A percentile compares a stretch with the other conserved stretches of the same genome.
These are phyloP conservation scores for Drosophila melanosoma DNA, from an alignment of 2,888 invertebrate genomes.

Conservation along the genomic window DNA sequence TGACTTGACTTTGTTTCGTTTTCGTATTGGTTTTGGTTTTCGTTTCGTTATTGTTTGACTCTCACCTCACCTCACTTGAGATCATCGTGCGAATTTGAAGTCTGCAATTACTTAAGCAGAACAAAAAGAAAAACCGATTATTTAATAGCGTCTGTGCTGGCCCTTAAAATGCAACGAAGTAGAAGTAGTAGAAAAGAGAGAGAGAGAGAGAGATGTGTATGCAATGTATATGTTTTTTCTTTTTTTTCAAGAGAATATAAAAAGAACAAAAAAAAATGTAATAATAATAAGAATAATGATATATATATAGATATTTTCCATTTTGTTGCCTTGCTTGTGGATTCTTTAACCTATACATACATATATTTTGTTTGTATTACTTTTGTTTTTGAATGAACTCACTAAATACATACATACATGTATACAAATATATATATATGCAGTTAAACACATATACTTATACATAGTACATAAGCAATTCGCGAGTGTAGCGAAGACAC, in stretches of 20 bases:
- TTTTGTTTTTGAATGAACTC: conserved; percentile 48
- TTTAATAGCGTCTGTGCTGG: conserved; percentile 83
- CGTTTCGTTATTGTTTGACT: conserved; percentile 72
- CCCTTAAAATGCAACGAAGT: conserved; percentile 76
- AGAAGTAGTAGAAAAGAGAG: conserved; percentile 60
- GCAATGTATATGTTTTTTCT: conserved; percentile 54
- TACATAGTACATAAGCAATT: conserved; percentile 20
- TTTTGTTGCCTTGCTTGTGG: conserved; percentile 50
- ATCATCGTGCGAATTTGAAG: conserved; percentile 83
- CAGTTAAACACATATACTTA: conserved; percentile 47
- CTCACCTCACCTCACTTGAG: conserved; percentile 83
- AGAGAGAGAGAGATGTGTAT: conserved; percentile 67
- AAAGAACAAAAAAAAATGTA: conserved; percentile 22
- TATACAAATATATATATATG: conserved; percentile 48
- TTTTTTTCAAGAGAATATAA: conserved; percentile 39
- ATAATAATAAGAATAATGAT: conserved; percentile 29
- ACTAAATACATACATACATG: conserved; percentile 44
- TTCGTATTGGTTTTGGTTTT: conserved; percentile 37
- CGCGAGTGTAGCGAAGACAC: conserved; percentile 48
- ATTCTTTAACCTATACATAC: conserved; percentile 51
- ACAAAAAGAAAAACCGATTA: conserved; percentile 85
- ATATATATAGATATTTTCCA: conserved; percentile 44
- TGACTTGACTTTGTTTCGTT: conserved; percentile 53
- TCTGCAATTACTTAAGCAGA: conserved; percentile 85
- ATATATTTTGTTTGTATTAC: conserved; percentile 26